A percentile compares a stretch with the other conserved stretches of the same genome.
These are phyloP conservation scores for Mycalesis mineus DNA, from an alignment of 2,888 invertebrate genomes.

Conservation along the genomic window DNA sequence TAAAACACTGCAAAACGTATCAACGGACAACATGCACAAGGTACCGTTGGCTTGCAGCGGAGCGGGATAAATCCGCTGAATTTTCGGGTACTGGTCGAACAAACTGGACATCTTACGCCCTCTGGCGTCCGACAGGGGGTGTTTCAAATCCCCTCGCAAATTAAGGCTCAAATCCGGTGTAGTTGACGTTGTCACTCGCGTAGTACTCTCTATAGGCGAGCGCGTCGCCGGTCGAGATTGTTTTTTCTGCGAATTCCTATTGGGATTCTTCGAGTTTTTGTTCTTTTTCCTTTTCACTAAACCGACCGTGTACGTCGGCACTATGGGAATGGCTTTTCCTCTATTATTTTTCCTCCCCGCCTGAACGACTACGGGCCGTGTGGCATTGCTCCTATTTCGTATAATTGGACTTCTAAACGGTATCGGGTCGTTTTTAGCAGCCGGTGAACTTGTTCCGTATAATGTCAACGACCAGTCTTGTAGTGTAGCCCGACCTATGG, in stretches of 20 bases:
- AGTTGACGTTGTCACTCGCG: conserved; percentile 50
- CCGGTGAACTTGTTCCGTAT: conserved; percentile 88
- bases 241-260: conserved; percentile 73
- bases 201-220: conserved; percentile 75
- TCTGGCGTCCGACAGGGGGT: conserved; percentile 63
- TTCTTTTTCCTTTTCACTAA: conserved; percentile 75
- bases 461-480: conserved; percentile 96
- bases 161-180: conserved; percentile 64
- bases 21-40: conserved; percentile 56
- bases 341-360: conserved; percentile 62
- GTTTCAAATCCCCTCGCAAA: conserved; percentile 59
- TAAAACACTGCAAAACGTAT: conserved; percentile 52
- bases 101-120: conserved; percentile 82
- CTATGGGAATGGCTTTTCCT: conserved; percentile 59
- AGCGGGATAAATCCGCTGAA: conserved; percentile 87
- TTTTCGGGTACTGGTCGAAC: conserved; percentile 86
- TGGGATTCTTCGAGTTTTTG: conserved; percentile 76
- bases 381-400: conserved; percentile 63
- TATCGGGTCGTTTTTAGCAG: conserved; percentile 80
- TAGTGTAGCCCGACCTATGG: conserved; percentile 89
- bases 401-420: conserved; percentile 71
- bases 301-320: conserved; percentile 67
- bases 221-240: conserved; percentile 75
- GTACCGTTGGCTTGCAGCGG: conserved; percentile 72
- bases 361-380: conserved; percentile 65